These are phyloP conservation scores for Perca flavescens DNA, from an alignment of 2,113 vertebrate species.

Conservation along the genomic window DNA sequence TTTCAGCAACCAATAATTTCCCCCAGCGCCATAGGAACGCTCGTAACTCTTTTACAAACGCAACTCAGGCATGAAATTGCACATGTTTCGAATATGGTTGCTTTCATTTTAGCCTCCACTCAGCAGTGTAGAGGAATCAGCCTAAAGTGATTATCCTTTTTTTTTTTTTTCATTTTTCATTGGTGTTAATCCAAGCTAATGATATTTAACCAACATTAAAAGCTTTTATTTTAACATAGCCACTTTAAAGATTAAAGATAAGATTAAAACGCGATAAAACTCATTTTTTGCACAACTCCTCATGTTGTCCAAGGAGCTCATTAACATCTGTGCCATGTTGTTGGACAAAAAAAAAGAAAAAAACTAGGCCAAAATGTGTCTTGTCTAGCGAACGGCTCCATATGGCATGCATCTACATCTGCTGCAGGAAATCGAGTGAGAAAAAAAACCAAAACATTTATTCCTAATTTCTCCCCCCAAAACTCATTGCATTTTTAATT, in stretches of 20 bases:
- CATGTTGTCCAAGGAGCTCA: conserved; percentile 40
- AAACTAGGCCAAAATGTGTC: conserved; percentile 64
- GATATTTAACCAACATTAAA: conserved; percentile 6
- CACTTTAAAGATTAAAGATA: too few species aligned
- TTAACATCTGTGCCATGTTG: conserved; percentile 63
- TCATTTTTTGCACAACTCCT: conserved; percentile 23
- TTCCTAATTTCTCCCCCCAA: conserved; percentile 9
- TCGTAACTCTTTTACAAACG: conserved; percentile 72
- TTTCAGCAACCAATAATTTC: conserved; percentile 48
- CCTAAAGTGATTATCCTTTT: conserved; percentile 10
- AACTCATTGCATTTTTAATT: conserved; percentile 35
- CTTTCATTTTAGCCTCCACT: conserved; percentile 27
- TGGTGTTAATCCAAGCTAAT: not conserved
- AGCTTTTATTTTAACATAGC: not conserved
- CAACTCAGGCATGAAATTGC: conserved; percentile 73
- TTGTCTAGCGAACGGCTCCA: conserved; percentile 39
- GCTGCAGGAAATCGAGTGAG: conserved; percentile 55
- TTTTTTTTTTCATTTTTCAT: not conserved
- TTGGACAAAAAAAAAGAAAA: conserved; percentile 49
- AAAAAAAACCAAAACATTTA: conserved; percentile 48
- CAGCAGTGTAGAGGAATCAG: not conserved
- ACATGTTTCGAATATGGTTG: conserved; percentile 40
- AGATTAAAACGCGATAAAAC: conserved; percentile 3
- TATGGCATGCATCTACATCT: conserved; percentile 62
- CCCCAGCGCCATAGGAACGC: conserved; percentile 37